Percentiles rank a stretch among this genome's conserved stretches.
Evolutionary conservation across 2,888 invertebrate genomes (phyloP).

Genomic region (Pycnomerus fuliginosus): DNA sequence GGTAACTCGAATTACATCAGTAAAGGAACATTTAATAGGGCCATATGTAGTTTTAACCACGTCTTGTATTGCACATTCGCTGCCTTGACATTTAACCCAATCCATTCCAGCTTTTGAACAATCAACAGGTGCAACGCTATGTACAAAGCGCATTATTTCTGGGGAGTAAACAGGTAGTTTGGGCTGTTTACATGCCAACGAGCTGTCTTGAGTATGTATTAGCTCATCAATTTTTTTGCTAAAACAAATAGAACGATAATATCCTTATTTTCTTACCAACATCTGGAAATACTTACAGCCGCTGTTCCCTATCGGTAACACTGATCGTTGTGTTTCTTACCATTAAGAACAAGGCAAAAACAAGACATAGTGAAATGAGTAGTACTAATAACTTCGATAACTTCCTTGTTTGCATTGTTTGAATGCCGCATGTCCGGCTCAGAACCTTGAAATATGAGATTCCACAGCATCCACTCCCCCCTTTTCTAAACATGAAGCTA

Average conservation of each 20-base stretch:
- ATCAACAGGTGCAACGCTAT: slow-evolving; percentile 60
- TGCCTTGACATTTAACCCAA: slow-evolving; percentile 72
- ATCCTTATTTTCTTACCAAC: slow-evolving; percentile 1
- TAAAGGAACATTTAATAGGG: slow-evolving; percentile 59
- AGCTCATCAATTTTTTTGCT: slow-evolving; percentile 55
- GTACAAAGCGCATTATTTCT: slow-evolving; percentile 73
- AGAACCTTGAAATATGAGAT: neutral
- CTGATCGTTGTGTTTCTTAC: slow-evolving; percentile 26
- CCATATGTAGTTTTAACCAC: slow-evolving; percentile 52
- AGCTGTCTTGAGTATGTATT: slow-evolving; percentile 52
- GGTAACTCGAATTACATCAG: slow-evolving; percentile 68
- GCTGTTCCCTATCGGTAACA: slow-evolving; percentile 38
- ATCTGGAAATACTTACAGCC: slow-evolving; percentile 38
- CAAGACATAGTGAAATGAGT: slow-evolving; percentile 4
- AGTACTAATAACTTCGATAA: neutral
- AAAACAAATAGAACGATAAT: slow-evolving; percentile 25
- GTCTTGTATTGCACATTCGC: slow-evolving; percentile 56
- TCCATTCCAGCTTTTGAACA: slow-evolving; percentile 64
- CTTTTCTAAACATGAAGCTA: no score
- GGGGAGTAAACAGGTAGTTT: slow-evolving; percentile 65
- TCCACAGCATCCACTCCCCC: no score
- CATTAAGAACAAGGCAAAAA: slow-evolving; percentile 23
- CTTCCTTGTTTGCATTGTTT: slow-evolving; percentile 9
- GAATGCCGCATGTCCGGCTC: neutral
- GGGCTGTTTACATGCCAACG: slow-evolving; percentile 64